Base-by-base conservation (phyloP, 1,140 invertebrate species). In the Bombus polaris region DNA sequence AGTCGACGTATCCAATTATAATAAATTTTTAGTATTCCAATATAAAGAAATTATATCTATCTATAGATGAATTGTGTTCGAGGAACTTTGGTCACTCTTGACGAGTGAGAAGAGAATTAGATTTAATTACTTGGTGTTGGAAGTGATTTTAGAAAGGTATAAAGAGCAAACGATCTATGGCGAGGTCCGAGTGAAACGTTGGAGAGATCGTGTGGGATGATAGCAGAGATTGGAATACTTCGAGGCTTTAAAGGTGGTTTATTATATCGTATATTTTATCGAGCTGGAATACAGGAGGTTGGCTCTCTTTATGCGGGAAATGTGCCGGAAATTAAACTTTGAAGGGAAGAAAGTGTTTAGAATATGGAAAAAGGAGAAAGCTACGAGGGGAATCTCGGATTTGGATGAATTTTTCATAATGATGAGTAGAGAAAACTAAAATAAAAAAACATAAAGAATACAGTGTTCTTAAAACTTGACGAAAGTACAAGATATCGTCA, bases 311-410 rank as follows among this genome's bases (percentile, higher is more conserved):
- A 57, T 59, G 53, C 53, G 53, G 74, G 35, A 77, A 77, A 62
- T 53, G 74, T 53, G 28, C 65, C 66, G 79, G 35, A 71, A 81
- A 81, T 81, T 81, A 81, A 83, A 83, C 57, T 77, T 35, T 53
- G 35, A 8, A 53, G 22, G 44, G 42, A 68, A 62, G 59, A 62
- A 44, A 44, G 62, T 66, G 35, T 44, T 32, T 35, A 66, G 72
- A 66, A 57, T 18, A 57, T 35, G 25, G 39, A 47, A 8, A 42
- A 76, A 22, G 72, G 78, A 83, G 82, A 87, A 77, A 72, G 71
- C 65, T 82, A 90, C 25, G 12, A 12, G 18, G 81, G 87, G 87
- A 88, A 91, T 91, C 88, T n/a, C 5, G 37, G 39, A 70, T 37
- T 70, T 70, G 22, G 22, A 39, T 70, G 37, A 12, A 39, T 42